A percentile compares a stretch with the other conserved stretches of the same genome.
phyloP scores from a whole-genome alignment of 2,888 invertebrate genomes.

The Drosophila neonasuta region DNA sequence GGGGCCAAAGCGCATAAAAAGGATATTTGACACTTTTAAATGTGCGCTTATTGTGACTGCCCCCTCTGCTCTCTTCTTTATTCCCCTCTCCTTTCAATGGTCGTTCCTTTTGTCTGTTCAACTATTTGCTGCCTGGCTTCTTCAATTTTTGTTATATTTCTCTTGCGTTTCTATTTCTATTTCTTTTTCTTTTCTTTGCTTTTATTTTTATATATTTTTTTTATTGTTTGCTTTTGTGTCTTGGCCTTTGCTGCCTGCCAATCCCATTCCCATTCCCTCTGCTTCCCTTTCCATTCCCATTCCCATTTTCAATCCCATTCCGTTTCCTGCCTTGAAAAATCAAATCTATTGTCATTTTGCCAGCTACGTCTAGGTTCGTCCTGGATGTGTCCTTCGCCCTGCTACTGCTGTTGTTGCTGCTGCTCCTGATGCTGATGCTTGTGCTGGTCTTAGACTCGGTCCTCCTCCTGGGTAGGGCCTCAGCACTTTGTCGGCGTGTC shows the following conservation, averaged over 20 bases:
- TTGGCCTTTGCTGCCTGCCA: slow-evolving; percentile 64
- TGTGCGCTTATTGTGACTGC: slow-evolving; percentile 75
- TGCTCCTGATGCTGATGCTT: slow-evolving; percentile 21
- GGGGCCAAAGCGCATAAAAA: slow-evolving; percentile 74
- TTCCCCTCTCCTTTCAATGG: slow-evolving; percentile 12
- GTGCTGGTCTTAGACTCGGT: slow-evolving; percentile 2
- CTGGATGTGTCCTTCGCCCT: slow-evolving; percentile 1
- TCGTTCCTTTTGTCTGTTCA: slow-evolving; percentile 65
- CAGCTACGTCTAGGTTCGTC: slow-evolving; percentile 62
- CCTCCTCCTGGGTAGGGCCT: slow-evolving; percentile 37
- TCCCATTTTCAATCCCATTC: slow-evolving; percentile 44
- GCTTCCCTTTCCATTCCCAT: neutral
- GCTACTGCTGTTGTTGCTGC: slow-evolving; percentile 7
- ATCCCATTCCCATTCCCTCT: slow-evolving; percentile 32
- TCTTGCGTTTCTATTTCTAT: slow-evolving; percentile 48
- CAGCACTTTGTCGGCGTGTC: slow-evolving; percentile 64
- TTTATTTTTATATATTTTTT: slow-evolving; percentile 53
- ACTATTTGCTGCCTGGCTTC: slow-evolving; percentile 69
- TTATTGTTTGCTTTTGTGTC: slow-evolving; percentile 75
- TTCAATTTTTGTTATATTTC: slow-evolving; percentile 68
- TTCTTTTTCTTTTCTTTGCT: slow-evolving; percentile 22
- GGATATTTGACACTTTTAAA: slow-evolving; percentile 79
- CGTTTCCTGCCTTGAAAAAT: slow-evolving; percentile 62
- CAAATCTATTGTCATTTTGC: slow-evolving; percentile 77
- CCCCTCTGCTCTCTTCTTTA: slow-evolving; percentile 13